Evolutionary conservation across 2,113 vertebrate genomes (phyloP), one percentile per base, ranked within the genome.

Genomic region (pig (Sus scrofa)): DNA sequence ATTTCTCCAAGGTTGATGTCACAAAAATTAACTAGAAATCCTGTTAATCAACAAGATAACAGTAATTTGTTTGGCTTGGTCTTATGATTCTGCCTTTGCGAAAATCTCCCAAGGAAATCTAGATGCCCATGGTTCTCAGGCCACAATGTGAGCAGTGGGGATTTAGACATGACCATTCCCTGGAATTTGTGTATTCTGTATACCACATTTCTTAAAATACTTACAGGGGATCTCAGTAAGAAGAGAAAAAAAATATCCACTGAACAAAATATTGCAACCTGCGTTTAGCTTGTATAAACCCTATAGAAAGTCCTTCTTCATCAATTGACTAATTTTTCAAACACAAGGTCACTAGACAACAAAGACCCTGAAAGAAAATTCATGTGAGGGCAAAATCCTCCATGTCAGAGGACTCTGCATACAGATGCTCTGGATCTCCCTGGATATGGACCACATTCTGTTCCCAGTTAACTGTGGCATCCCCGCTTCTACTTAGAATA

Each of bases 1-100:
- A 26, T 63, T 86, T 74, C 37, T 58, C 39, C 39, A 81, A 95
- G 34, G 7, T 24, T 94, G 16, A 83, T 56, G 91, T 91, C 15
- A 58, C 52, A 94, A 4, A 77, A 91, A 83, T 86, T 54, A 78
- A 39, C 30, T 14, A 13, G 74, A 7, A 26, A 58, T 56, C n/a
- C 52, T 27, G 3, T 78, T 67, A 32, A 15, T 4, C 2, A 44
- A 44, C 44, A 44, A 44, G 44, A 44, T 44, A 44, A 44, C 44
- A 44, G 8, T 44, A 56, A 19, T 34, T 37, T 37, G 24, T 27
- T 67, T 74, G 50, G 11, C 8, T 10, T 73, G 34, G 77, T 37
- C 19, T 89, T 78, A 12, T 81, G 44, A 34, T 56, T 86, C 22
- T 52, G 18, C 50, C 3, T 63, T 86, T 15, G 1, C 30, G 34